Evolutionary conservation across 2,113 vertebrate species (phyloP).

Genomic region (Phalacrocorax carbo): DNA sequence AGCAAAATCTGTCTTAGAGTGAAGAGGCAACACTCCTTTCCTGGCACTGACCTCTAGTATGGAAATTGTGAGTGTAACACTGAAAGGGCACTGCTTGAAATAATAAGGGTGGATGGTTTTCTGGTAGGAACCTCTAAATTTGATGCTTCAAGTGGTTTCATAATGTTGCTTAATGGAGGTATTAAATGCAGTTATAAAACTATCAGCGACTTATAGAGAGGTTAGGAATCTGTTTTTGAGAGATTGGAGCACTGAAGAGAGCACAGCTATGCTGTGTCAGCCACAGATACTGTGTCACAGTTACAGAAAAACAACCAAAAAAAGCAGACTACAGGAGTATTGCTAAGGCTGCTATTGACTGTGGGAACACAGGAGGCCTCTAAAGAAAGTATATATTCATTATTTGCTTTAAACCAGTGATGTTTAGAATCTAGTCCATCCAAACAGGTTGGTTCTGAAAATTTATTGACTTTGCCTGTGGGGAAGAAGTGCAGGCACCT

Average conservation of each 20-base stretch:
- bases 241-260: background rate
- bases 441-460: background rate
- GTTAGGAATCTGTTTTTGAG: background rate
- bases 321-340: background rate
- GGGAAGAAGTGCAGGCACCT: background rate
- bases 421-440: background rate
- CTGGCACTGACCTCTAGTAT: background rate
- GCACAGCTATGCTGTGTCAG: background rate
- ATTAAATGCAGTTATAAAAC: background rate
- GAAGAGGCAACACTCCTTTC: background rate
- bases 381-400: background rate
- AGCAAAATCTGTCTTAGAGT: background rate
- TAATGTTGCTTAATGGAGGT: background rate
- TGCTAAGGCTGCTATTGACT: background rate
- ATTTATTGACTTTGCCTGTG: background rate
- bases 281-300: background rate
- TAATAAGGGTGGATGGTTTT: background rate
- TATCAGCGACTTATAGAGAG: background rate
- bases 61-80: background rate
- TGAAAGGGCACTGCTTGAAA: background rate
- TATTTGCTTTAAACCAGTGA: background rate
- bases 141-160: background rate
- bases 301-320: background rate
- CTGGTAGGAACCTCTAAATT: background rate
- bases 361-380: background rate